Evolutionary conservation across 2,113 vertebrate genomes (phyloP).

Genomic region (Agelaius tricolor): DNA sequence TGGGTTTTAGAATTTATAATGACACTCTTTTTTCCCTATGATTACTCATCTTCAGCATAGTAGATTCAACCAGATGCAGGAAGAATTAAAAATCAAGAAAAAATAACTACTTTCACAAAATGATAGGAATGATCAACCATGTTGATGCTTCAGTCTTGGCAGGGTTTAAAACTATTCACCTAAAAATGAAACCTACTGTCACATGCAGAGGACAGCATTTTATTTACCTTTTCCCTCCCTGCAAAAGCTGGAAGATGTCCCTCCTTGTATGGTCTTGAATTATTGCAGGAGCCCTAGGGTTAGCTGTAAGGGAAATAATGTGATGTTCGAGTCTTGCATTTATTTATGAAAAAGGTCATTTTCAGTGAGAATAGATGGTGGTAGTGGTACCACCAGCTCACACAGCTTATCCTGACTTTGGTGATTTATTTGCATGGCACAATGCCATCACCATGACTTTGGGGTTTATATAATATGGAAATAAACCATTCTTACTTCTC

Average conservation of each 20-base stretch:
- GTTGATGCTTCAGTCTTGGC: background rate
- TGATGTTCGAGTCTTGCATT: fast-evolving
- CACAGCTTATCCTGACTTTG: background rate
- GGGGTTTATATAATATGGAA: background rate
- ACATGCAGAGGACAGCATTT: background rate
- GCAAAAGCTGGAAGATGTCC: background rate
- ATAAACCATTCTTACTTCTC: background rate
- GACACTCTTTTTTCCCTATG: background rate
- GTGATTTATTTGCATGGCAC: background rate
- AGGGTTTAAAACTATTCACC: background rate
- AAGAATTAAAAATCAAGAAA: slow-evolving; percentile 37
- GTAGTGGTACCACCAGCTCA: background rate
- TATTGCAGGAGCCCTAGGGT: background rate
- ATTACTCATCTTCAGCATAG: slow-evolving; percentile 20
- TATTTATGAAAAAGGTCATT: background rate
- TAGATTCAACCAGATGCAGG: background rate
- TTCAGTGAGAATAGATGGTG: background rate
- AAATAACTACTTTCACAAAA: slow-evolving; percentile 14
- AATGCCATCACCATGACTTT: background rate
- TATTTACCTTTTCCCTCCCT: background rate
- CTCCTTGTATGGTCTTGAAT: background rate
- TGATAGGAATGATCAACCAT: background rate
- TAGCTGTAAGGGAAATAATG: background rate
- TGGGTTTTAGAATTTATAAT: background rate
- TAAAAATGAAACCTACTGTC: background rate